Conservation (phyloP, 2,797 vertebrate genomes). For the Pseudotriccus pelzelni region DNA sequence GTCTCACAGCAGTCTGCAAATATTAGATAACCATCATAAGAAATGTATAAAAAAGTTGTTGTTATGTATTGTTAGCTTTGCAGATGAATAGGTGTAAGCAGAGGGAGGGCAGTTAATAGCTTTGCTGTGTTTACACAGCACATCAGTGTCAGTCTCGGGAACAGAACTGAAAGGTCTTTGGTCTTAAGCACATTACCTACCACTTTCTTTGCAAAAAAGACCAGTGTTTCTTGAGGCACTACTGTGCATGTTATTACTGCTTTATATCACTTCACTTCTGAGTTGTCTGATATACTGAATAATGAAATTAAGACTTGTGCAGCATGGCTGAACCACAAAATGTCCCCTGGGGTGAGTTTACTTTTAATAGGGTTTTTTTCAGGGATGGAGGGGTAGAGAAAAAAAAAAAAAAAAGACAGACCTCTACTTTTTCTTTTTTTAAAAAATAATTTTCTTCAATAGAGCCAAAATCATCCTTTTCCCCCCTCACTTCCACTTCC, state of each 20-base stretch:
- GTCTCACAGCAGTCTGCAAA: neutral
- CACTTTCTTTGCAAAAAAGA: neutral
- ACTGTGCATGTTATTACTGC: neutral
- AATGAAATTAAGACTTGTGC: conserved; percentile 24
- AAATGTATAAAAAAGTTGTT: neutral
- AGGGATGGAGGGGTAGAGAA: neutral
- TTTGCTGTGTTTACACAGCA: neutral
- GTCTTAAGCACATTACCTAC: neutral
- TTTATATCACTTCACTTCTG: neutral
- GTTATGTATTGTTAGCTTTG: neutral
- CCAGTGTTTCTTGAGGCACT: neutral
- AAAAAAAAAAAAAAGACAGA: neutral
- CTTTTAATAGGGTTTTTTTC: neutral
- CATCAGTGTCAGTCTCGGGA: neutral
- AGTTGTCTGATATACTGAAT: neutral
- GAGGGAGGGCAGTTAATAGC: neutral
- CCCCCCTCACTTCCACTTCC: neutral
- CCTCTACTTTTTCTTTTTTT: neutral
- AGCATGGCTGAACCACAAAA: conserved; percentile 4
- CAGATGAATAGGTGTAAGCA: neutral
- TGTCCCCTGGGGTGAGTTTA: neutral
- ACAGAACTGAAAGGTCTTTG: neutral
- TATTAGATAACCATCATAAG: neutral
- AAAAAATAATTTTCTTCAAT: neutral
- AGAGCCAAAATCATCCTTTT: neutral